Percentiles rank a stretch among this genome's conserved stretches.
Conservation (phyloP, 2,797 vertebrate genomes). For the Lepus oiostolus region DNA sequence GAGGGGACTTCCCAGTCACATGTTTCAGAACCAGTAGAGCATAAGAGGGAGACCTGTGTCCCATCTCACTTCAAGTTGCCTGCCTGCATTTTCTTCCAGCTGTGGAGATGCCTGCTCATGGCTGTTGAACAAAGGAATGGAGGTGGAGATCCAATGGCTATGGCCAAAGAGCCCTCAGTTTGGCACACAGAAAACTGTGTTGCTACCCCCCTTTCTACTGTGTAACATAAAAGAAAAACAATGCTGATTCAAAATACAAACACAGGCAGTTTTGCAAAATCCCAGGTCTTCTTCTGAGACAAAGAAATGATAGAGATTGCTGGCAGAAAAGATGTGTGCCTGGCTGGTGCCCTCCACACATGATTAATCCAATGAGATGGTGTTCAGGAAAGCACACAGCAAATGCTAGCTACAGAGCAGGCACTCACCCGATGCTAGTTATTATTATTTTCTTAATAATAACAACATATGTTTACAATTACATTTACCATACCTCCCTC, state of each 20-base stretch:
- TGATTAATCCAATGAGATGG: neutral
- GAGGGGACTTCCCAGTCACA: neutral
- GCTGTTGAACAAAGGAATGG: neutral
- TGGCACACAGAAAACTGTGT: neutral
- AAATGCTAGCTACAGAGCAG: neutral
- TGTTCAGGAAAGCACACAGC: neutral
- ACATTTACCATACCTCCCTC: neutral
- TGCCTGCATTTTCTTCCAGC: neutral
- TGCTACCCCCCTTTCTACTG: neutral
- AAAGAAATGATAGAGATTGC: neutral
- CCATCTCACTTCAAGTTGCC: neutral
- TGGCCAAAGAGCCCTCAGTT: neutral
- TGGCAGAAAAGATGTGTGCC: neutral
- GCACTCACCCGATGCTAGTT: neutral
- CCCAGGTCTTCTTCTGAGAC: neutral
- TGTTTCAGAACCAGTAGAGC: constrained; percentile 12
- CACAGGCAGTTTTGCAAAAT: neutral
- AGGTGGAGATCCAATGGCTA: neutral
- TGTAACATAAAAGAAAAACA: constrained; percentile 30
- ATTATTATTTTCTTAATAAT: constrained; percentile 24
- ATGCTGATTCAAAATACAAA: constrained; percentile 41
- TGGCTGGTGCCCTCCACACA: neutral
- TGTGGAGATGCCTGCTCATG: too few relatives aligned
- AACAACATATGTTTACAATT: neutral
- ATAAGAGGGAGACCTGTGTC: neutral